phyloP scores from a whole-genome alignment of 2,888 invertebrate species.

The Catocala fraxini region DNA sequence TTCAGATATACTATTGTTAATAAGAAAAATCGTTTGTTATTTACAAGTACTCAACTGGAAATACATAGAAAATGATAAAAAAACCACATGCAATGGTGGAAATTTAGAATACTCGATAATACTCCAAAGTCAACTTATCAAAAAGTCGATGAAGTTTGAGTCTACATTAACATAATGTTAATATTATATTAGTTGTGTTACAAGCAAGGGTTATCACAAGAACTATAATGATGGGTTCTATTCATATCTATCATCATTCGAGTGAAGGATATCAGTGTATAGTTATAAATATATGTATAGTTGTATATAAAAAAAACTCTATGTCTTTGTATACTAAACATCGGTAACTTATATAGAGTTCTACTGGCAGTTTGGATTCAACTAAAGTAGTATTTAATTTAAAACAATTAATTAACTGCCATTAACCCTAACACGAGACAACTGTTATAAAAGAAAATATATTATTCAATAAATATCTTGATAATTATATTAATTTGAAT shows the following conservation, averaged over 20 bases:
- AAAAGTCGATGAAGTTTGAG: constrained; percentile 52
- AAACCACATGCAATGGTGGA: constrained; percentile 69
- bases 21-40: constrained; percentile 70
- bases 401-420: constrained; percentile 74
- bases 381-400: constrained; percentile 67
- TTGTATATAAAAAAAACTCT: constrained; percentile 68
- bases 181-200: constrained; percentile 84
- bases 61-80: constrained; percentile 56
- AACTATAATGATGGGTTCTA: constrained; percentile 67
- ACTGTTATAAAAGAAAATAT: constrained; percentile 66
- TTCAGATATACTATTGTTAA: constrained; percentile 74
- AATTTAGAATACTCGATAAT: constrained; percentile 49
- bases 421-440: constrained; percentile 72
- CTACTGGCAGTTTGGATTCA: constrained; percentile 77
- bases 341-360: constrained; percentile 82
- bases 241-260: constrained; percentile 54
- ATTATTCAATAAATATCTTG: constrained; percentile 73
- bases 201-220: constrained; percentile 87
- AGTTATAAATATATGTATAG: constrained; percentile 61
- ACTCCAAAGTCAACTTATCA: constrained; percentile 39
- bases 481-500: constrained; percentile 72
- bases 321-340: constrained; percentile 78
- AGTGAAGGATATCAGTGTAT: constrained; percentile 57
- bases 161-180: constrained; percentile 72
- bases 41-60: constrained; percentile 68